Base-by-base conservation (phyloP, 2,113 vertebrate genomes). In the Tachuris rubrigastra region DNA sequence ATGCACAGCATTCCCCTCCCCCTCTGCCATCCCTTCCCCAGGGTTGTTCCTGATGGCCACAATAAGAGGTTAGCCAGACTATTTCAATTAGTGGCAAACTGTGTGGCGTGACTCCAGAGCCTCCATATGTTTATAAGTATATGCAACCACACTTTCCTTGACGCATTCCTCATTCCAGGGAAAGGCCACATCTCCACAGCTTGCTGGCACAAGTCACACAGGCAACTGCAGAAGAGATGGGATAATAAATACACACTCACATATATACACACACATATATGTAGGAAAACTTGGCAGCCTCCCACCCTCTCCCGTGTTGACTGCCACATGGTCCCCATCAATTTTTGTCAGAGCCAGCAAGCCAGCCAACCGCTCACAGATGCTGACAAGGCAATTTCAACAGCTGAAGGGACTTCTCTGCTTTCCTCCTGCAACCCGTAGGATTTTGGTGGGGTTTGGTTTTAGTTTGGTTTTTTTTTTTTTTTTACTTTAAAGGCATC, bases 321-420 rank as follows among this genome's bases (percentile, higher is more conserved):
- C 88, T 90, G 90, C 95, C 95, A 97, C 95, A 94, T 96, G 96
- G 95, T 94, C 95, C 93, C 85, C 93, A 96, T 96, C 95, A 96
- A 94, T 97, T 96, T 96, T 88, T 96, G 88, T 94, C 83, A 92
- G 85, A 97, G 85, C 88, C 78, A 92, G 90, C 85, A 80, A 85
- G 87, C 76, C 79, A 94, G 92, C 79, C 93, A 93, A n/a, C 83
- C 3, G 0, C 73, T 94, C 85, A 24, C 8, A 66, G 86, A 95
- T 95, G 93, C 96, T 97, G 95, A 97, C 88, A 81, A 93, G 49
- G 96, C 93, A 97, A 12, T 90, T 96, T 96, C 76, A 68, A 50
- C 80, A 95, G 90, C 96, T 95, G 96, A 92, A 91, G 73, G 65
- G 80, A 73, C 86, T 92, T 90, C 90, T 93, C 83, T 74, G 44